Base-by-base conservation (phyloP, 2,797 vertebrate species). In the Coendou prehensilis region DNA sequence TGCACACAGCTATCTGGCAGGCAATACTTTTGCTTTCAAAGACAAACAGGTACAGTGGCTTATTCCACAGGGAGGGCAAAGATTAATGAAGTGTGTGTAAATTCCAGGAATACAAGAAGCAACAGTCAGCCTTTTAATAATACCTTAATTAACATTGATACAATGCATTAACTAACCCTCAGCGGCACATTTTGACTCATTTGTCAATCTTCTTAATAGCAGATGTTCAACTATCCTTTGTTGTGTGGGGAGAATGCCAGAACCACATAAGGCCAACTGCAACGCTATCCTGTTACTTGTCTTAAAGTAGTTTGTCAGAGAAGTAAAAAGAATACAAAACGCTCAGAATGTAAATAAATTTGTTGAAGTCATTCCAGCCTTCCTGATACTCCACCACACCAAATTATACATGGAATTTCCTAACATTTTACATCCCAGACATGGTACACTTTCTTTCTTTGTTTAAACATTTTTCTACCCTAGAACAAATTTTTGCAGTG, bases 11-110 rank as follows among this genome's bases (percentile, higher is more conserved):
- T 89, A 30, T 88, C 92, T 96, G 93, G 87, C 95, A 97, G 64
- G 82, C 61, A 52, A 2, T 54, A 18, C 23, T 87, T 85, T 37
- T 54, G n/a, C 78, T 97, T 69, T 30, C 56, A 83, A 86, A 96
- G 91, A 94, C 50, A 73, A 97, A 87, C 97, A 97, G 96, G 96
- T 97, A 89, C 88, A 69, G 50, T 84, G 80, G 64, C 59, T 93
- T 92, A 87, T 91, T 93, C 95, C 56, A 18, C 7, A 87, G 91
- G 86, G 95, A 97, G 80, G 83, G 96, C 80, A 95, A 94, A 97
- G 94, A 96, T 94, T 91, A 97, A 97, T 96, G 89, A 96, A 95
- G 87, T 78, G 28, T 91, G 76, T 97, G 45, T 94, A 89, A 94
- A 95, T 96, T 91, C 94, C 81, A 96, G 83, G 64, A 94, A 95